Evolutionary conservation across 2,113 vertebrate genomes (phyloP).

Genomic region (Ibidorhyncha struthersii): DNA sequence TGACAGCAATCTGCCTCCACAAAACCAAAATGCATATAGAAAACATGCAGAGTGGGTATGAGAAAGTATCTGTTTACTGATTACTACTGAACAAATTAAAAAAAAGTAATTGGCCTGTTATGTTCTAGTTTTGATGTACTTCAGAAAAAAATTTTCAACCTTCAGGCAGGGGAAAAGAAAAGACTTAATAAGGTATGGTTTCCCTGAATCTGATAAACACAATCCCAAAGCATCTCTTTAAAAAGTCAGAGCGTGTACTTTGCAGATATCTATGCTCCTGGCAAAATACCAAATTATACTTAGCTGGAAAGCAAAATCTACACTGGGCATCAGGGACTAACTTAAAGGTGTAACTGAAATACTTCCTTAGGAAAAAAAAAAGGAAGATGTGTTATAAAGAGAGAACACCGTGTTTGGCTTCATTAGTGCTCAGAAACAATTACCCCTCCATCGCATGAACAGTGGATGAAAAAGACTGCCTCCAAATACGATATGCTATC

Average conservation of each 20-base stretch:
- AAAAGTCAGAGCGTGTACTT: neutral
- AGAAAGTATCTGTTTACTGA: neutral
- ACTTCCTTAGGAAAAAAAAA: neutral
- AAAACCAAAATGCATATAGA: neutral
- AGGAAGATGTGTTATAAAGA: neutral
- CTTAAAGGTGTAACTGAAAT: neutral
- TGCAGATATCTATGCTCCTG: slow-evolving; percentile 14
- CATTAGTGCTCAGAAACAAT: neutral
- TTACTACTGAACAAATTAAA: neutral
- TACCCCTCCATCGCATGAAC: neutral
- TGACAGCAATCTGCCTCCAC: slow-evolving; percentile 22
- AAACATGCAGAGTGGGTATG: neutral
- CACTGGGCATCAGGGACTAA: neutral
- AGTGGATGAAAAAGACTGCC: neutral
- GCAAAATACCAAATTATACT: slow-evolving; percentile 35
- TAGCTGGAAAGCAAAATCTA: slow-evolving; percentile 43
- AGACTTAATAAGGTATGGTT: neutral
- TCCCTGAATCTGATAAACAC: neutral
- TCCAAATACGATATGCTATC: neutral
- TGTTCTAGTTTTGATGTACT: neutral
- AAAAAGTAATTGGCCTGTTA: neutral
- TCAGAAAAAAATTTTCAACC: neutral
- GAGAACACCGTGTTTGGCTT: neutral
- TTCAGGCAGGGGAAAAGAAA: neutral
- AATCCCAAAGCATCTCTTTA: slow-evolving; percentile 7